Base-by-base conservation (phyloP, 2,113 vertebrate species). In the Eonycteris spelaea region DNA sequence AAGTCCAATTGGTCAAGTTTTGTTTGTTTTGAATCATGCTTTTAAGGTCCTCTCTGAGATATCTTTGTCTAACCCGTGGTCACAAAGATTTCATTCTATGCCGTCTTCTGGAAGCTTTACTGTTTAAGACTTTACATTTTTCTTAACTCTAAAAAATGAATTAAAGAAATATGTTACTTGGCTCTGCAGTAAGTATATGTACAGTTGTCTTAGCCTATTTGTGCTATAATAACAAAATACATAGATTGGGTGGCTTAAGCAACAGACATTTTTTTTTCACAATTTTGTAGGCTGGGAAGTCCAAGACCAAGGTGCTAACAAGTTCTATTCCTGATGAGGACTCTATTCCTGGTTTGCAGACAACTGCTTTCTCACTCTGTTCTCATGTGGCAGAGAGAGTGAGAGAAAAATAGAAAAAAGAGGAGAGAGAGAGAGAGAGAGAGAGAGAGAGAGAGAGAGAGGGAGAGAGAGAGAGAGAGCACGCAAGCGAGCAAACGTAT, bases 131-230 rank as follows among this genome's bases (percentile, higher is more conserved):
- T 70, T 85, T 35, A 45, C 38, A 67, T 80, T 33, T 82, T 77
- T 86, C 40, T 95, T 92, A 70, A 84, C 61, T 85, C 35, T 93
- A 78, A 86, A 82, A 87, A 82, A 48, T 65, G 15, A 86, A 68
- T 85, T 45, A 86, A 90, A 70, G 38, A 73, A 80, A 77, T 26
- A 10, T 4, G 6, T 30, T 70, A 16, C n/a, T 21, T 67, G 79
- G 19, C 67, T 79, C 55, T 94, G 30, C 40, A 35, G 45, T 79
- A 61, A 93, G 3, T 35, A 22, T 40, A 57, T 21, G 7, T 55
- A 26, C 19, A 38, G 16, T 30, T 35, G 28, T 43, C 15, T 65
- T 43, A 33, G 65, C 13, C 18, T 40, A 61, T 28, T 73, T 19
- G 15, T 40, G 43, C 9, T 61, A 15, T 22, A 57, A 35, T 57